These are phyloP conservation scores for Scylla paramamosain DNA, from an alignment of 1,140 invertebrate genomes.

Conservation along the genomic window DNA sequence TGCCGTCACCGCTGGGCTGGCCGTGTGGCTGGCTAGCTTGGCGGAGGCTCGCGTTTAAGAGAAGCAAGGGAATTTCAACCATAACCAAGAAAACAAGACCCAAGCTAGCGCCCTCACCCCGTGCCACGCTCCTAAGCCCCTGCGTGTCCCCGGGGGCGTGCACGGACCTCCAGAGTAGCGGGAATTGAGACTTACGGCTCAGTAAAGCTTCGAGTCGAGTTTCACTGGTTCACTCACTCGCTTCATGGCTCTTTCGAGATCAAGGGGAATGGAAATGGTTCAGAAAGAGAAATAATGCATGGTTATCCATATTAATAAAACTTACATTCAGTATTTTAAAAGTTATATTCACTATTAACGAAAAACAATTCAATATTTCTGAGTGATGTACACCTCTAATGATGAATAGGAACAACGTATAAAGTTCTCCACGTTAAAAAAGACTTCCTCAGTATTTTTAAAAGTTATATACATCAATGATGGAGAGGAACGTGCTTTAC, in stretches of 20 bases:
- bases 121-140: background rate
- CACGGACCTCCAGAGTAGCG: background rate
- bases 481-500: background rate
- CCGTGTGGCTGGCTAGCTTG: background rate
- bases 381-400: no score
- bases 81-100: background rate
- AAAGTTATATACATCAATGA: background rate
- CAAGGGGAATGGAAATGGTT: no score
- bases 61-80: no score
- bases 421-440: no score
- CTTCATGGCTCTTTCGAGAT: no score
- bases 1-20: background rate
- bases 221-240: no score
- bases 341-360: background rate
- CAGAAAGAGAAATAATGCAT: no score
- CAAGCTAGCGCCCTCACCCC: background rate
- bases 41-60: background rate
- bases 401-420: no score
- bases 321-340: background rate
- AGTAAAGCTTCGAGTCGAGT: no score
- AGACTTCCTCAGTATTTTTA: no score
- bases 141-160: background rate
- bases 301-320: background rate
- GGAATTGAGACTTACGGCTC: background rate
- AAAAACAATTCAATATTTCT: no score